These are phyloP conservation scores for Aphaenogaster floridana DNA, from an alignment of 1,140 invertebrate species.

Conservation along the genomic window DNA sequence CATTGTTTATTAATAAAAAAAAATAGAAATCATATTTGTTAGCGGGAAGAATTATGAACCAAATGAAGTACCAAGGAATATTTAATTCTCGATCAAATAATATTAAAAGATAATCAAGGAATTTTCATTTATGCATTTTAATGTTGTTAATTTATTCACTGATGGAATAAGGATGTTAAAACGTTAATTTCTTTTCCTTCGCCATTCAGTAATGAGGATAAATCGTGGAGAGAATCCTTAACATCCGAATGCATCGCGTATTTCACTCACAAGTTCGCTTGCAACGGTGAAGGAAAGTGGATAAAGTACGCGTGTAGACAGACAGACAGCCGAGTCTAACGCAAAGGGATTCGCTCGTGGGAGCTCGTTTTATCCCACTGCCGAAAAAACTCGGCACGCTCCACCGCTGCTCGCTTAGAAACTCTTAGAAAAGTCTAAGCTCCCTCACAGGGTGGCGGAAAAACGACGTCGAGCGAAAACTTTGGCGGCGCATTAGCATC, in stretches of 20 bases:
- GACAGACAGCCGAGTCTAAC: slow-evolving; percentile 42
- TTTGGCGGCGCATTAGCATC: slow-evolving; percentile 60
- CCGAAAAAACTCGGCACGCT: slow-evolving; percentile 24
- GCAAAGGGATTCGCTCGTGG: slow-evolving; percentile 17
- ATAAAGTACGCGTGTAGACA: slow-evolving; percentile 28
- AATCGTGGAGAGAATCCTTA: not conserved
- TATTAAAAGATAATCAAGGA: not conserved
- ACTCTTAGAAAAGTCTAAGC: slow-evolving; percentile 60
- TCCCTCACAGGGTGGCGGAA: slow-evolving; percentile 24
- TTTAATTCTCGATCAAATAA: slow-evolving; percentile 9
- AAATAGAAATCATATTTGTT: not conserved
- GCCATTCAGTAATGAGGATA: not conserved
- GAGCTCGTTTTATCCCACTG: slow-evolving; percentile 44
- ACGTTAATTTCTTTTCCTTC: not conserved
- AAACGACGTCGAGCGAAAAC: slow-evolving; percentile 51
- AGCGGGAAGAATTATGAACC: not conserved
- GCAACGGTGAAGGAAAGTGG: slow-evolving; percentile 23
- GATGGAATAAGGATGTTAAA: slow-evolving; percentile 14
- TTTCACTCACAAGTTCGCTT: slow-evolving; percentile 35
- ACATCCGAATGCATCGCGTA: not conserved
- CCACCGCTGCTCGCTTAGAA: slow-evolving; percentile 48
- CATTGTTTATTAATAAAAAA: slow-evolving; percentile 14
- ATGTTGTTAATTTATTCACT: slow-evolving; percentile 5
- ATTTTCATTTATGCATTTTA: not conserved
- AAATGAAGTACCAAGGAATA: not conserved